A percentile compares a stretch with the other conserved stretches of the same genome.
These are phyloP conservation scores for Hydractinia symbiolongicarpus DNA, from an alignment of 30 jellyfish, hydroid and myxozoan species.

Conservation along the genomic window DNA sequence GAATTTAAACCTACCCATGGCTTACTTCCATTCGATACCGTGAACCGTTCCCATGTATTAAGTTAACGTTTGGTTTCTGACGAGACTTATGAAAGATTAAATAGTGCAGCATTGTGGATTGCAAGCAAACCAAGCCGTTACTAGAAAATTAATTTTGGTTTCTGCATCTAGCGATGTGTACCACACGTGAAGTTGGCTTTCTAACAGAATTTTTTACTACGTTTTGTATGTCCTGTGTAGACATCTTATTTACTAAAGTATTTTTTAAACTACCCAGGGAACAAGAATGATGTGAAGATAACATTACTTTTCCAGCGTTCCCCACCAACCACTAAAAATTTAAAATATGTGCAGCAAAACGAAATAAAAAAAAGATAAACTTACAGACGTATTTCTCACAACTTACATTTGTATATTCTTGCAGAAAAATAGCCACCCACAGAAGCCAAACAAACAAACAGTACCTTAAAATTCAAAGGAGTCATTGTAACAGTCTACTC, in stretches of 20 bases:
- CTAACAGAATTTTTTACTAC: too few relatives aligned
- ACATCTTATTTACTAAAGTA: too few relatives aligned
- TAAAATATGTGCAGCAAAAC: not conserved
- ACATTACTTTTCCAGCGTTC: constrained; percentile 95
- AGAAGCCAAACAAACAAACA: constrained; percentile 89
- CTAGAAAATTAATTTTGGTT: too few relatives aligned
- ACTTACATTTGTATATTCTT: constrained; percentile 84
- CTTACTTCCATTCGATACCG: constrained; percentile 8
- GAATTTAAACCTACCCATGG: constrained; percentile 40
- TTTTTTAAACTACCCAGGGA: constrained; percentile 75
- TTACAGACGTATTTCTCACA: not conserved
- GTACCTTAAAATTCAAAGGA: constrained; percentile 48
- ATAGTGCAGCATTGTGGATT: too few relatives aligned
- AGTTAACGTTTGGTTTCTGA: too few relatives aligned
- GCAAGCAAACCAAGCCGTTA: too few relatives aligned
- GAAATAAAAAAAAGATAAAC: not conserved
- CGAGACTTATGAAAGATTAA: too few relatives aligned
- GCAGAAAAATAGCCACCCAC: constrained; percentile 95
- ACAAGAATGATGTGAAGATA: constrained; percentile 72
- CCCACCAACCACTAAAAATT: constrained; percentile 73
- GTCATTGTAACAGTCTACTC: not conserved
- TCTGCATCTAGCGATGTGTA: too few relatives aligned
- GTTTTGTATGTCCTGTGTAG: too few relatives aligned
- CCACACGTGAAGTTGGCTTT: too few relatives aligned
- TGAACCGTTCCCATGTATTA: too few relatives aligned